phyloP scores from a whole-genome alignment of 2,113 vertebrate genomes.

The Aplodontia rufa region DNA sequence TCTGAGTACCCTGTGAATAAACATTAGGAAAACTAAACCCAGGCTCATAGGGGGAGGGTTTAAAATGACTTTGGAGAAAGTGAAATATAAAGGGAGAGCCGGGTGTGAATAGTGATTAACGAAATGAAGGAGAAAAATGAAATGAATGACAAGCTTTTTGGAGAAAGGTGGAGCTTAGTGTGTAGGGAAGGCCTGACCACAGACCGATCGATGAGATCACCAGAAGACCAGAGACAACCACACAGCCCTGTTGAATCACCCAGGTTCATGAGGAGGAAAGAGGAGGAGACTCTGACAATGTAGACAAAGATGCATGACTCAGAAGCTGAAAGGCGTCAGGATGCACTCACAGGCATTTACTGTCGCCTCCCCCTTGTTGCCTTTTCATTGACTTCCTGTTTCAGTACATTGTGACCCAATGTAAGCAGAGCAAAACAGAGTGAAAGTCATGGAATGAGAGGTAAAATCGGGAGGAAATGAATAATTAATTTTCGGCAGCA shows the following conservation, averaged over 20 bases:
- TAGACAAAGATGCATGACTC: neutral
- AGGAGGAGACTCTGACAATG: neutral
- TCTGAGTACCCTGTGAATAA: neutral
- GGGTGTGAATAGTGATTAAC: neutral
- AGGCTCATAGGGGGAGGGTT: neutral
- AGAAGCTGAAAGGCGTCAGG: neutral
- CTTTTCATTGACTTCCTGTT: neutral
- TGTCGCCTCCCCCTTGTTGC: too few relatives aligned
- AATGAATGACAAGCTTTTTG: neutral
- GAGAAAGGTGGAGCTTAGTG: neutral
- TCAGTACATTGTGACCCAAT: neutral
- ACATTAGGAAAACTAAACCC: neutral
- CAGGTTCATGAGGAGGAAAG: fast-evolving
- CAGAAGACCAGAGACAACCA: neutral
- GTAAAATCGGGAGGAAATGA: neutral
- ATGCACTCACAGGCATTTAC: neutral
- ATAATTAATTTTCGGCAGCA: neutral
- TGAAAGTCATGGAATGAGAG: neutral
- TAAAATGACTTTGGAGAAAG: neutral
- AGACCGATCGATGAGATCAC: neutral
- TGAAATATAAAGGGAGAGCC: neutral
- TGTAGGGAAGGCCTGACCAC: too few relatives aligned
- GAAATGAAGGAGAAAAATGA: neutral
- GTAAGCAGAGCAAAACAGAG: neutral
- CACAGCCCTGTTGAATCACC: neutral